Percentiles rank a stretch among this genome's conserved stretches.
phyloP scores from a whole-genome alignment of 2,113 vertebrate genomes.

The Sebastes schlegelii region DNA sequence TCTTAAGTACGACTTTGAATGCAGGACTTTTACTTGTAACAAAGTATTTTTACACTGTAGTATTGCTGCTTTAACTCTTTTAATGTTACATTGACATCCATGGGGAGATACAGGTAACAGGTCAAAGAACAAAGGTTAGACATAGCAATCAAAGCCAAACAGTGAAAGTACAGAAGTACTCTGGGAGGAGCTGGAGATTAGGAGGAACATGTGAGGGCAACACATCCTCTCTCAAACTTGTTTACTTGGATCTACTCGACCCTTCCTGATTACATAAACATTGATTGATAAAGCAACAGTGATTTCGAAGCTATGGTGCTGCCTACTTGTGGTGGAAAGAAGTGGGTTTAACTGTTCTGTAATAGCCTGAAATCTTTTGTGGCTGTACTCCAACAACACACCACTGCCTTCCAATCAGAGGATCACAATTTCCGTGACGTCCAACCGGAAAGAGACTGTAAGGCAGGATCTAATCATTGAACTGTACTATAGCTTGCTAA shows the following conservation, averaged over 20 bases:
- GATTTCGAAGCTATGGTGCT: too few species aligned
- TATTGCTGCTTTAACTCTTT: too few species aligned
- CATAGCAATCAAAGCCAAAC: neutral
- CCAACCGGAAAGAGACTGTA: conserved; percentile 45
- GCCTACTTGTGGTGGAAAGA: neutral
- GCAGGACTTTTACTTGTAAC: too few species aligned
- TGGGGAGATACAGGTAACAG: too few species aligned
- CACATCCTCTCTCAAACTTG: neutral
- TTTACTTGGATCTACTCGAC: neutral
- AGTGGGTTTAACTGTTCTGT: neutral
- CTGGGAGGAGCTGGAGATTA: neutral
- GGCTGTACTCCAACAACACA: neutral
- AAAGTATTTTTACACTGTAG: too few species aligned
- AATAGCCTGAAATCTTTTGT: conserved; percentile 18
- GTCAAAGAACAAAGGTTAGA: neutral
- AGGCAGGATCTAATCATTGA: too few species aligned
- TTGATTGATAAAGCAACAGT: neutral
- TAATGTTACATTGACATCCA: neutral
- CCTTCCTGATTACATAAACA: neutral
- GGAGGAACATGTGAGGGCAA: conserved; percentile 16
- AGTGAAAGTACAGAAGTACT: neutral
- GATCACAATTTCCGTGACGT: conserved; percentile 71
- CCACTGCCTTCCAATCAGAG: conserved; percentile 55
- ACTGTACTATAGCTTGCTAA: too few species aligned
- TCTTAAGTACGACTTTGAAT: too few species aligned